Percentiles rank a stretch among this genome's conserved stretches.
Conservation (phyloP, 2,113 vertebrate genomes). For the Sinocyclocheilus anophthalmus region DNA sequence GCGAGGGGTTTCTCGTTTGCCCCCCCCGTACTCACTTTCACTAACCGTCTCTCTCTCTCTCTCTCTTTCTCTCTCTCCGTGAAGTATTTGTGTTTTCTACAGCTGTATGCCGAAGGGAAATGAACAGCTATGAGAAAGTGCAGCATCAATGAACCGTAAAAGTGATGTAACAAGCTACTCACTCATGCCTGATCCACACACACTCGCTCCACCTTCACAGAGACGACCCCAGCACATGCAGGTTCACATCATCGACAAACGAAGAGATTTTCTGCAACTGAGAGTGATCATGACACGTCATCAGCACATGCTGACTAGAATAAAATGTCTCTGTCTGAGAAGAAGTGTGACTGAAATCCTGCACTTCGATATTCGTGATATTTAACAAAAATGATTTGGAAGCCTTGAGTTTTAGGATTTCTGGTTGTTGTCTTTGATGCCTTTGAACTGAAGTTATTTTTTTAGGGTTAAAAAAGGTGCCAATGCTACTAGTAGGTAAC, state of each 20-base stretch:
- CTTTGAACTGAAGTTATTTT: not conserved
- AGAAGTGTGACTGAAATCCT: not conserved
- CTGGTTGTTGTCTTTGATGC: not conserved
- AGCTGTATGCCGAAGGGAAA: slow-evolving; percentile 3
- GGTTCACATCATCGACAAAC: not conserved
- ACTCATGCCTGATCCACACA: slow-evolving; percentile 29
- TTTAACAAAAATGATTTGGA: not conserved
- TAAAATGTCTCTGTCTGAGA: not conserved
- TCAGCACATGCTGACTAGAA: not conserved
- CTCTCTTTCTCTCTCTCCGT: slow-evolving; percentile 32
- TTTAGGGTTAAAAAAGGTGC: not conserved
- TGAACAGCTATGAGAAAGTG: slow-evolving; percentile 4
- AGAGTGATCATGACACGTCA: not conserved
- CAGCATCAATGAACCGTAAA: slow-evolving; percentile 25
- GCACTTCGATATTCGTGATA: not conserved
- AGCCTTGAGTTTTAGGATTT: not conserved
- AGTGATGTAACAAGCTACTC: slow-evolving; percentile 47
- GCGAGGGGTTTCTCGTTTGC: not conserved
- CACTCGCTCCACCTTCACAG: not conserved
- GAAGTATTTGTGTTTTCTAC: slow-evolving; percentile 2
- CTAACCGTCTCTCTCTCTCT: slow-evolving; percentile 11
- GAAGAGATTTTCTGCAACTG: not conserved
- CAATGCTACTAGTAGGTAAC: not conserved
- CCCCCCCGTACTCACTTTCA: slow-evolving; percentile 40
- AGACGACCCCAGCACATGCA: not conserved